These are phyloP conservation scores for Tachysurus fulvidraco DNA, from an alignment of 2,113 vertebrate species.

Conservation along the genomic window DNA sequence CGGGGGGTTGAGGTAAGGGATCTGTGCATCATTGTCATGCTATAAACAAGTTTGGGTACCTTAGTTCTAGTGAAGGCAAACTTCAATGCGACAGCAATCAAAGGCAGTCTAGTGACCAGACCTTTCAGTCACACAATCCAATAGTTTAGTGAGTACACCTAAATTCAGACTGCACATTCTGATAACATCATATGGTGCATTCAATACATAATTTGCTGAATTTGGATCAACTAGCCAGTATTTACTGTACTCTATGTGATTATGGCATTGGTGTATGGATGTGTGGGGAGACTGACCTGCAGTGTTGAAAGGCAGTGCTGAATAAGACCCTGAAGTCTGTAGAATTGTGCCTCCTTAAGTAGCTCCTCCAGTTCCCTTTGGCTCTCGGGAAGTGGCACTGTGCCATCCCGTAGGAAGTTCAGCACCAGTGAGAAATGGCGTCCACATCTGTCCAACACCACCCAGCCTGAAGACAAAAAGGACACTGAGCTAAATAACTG, in stretches of 20 bases:
- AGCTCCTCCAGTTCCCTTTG: slow-evolving; percentile 82
- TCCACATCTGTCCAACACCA: slow-evolving; percentile 84
- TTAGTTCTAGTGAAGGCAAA: not conserved
- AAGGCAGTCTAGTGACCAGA: too few relatives aligned
- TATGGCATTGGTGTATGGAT: not conserved
- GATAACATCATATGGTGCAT: not conserved
- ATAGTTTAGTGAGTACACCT: not conserved
- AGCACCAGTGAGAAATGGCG: slow-evolving; percentile 83
- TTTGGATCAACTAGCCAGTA: not conserved
- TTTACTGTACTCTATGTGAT: not conserved
- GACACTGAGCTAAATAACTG: not conserved
- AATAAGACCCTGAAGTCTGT: slow-evolving; percentile 82
- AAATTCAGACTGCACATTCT: not conserved
- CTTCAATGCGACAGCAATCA: too few relatives aligned
- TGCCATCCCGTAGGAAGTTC: slow-evolving; percentile 86
- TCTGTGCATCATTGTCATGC: not conserved
- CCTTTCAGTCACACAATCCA: not conserved
- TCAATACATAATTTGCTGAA: not conserved
- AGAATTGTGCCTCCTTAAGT: slow-evolving; percentile 83
- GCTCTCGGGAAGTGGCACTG: slow-evolving; percentile 82
- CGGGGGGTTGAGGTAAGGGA: not conserved
- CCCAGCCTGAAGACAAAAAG: slow-evolving; percentile 74
- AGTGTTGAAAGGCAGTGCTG: slow-evolving; percentile 82
- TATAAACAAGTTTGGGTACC: not conserved
- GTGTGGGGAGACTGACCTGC: slow-evolving; percentile 68